Evolutionary conservation across 2,888 invertebrate genomes (phyloP), one percentile per base, ranked within the genome.

Genomic region (Cephus pygmeus): DNA sequence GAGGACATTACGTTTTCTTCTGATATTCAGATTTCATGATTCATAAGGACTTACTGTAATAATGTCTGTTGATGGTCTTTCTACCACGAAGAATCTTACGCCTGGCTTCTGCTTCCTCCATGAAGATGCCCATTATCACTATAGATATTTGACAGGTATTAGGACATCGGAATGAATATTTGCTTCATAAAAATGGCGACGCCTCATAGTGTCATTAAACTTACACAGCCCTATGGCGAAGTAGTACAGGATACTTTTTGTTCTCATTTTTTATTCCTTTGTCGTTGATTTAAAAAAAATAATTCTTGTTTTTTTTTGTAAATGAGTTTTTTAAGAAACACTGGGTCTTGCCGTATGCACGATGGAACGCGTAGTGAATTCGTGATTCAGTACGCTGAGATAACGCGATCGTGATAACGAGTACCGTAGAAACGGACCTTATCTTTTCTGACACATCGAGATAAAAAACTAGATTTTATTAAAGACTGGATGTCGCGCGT

Each of bases 51-150:
- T 96, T 93, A 97, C 97, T 94, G 88, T 95, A 95, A 89, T 97
- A 96, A 80, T 93, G 94, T 81, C 96, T 94, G 3, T 95, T 97
- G 87, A 97, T 94, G 15, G 96, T 95, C 92, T 95, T 95, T 82
- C 97, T 93, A 77, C 97, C 97, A 86, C 95, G 93, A 71, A 97
- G 92, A 87, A 97, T 96, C 90, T 95, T 96, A 86, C 97, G 93
- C 87, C 96, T 93, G 15, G 94, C 96, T 90, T 97, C 96, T 34
- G 94, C 93, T 92, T 96, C 95, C 87, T 94, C 94, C 83, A 95
- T 93, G 74, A 95, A 92, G 68, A 95, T 93, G 80, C 95, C 94
- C 86, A 96, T 89, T 79, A 96, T 92, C 87, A 95, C 95, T 95
- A 92, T 84, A 93, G 88, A 83, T 81, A 23, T 40, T 34, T 68